These are phyloP conservation scores for Popillia japonica DNA, from an alignment of 1,140 invertebrate species.

Conservation along the genomic window DNA sequence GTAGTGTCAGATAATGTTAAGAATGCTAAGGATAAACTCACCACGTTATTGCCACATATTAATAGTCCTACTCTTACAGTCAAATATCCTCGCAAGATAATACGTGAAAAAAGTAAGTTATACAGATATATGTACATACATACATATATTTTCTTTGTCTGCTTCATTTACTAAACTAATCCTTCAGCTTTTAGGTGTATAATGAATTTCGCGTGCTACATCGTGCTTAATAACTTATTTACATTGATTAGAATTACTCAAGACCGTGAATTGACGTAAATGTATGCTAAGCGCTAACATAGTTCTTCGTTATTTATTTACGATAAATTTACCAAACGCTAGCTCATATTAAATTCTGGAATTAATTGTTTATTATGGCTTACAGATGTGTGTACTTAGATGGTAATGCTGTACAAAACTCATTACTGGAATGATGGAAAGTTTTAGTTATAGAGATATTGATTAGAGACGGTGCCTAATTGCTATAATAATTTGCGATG, in stretches of 20 bases:
- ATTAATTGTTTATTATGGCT: not conserved
- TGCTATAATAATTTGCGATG: too few species aligned
- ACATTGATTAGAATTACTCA: not conserved
- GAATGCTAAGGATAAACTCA: too few species aligned
- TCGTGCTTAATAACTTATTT: not conserved
- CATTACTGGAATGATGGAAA: not conserved
- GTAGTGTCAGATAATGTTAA: too few species aligned
- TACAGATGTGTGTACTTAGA: not conserved
- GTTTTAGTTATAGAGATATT: not conserved
- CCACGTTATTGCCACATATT: too few species aligned
- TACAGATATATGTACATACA: too few species aligned
- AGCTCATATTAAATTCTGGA: not conserved
- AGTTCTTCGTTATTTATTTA: constrained; percentile 7
- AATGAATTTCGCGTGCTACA: not conserved
- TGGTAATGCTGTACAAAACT: not conserved
- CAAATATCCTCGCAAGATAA: too few species aligned
- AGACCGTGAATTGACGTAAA: not conserved
- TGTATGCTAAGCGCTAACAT: not conserved
- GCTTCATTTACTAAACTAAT: too few species aligned
- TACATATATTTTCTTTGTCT: too few species aligned
- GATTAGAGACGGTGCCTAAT: too few species aligned
- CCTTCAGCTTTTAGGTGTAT: too few species aligned
- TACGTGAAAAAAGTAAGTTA: too few species aligned
- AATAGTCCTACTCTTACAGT: too few species aligned
- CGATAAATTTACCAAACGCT: not conserved